A percentile compares a stretch with the other conserved stretches of the same genome.
Conservation (phyloP, 1,140 invertebrate genomes). For the Probaryconus sp. region DNA sequence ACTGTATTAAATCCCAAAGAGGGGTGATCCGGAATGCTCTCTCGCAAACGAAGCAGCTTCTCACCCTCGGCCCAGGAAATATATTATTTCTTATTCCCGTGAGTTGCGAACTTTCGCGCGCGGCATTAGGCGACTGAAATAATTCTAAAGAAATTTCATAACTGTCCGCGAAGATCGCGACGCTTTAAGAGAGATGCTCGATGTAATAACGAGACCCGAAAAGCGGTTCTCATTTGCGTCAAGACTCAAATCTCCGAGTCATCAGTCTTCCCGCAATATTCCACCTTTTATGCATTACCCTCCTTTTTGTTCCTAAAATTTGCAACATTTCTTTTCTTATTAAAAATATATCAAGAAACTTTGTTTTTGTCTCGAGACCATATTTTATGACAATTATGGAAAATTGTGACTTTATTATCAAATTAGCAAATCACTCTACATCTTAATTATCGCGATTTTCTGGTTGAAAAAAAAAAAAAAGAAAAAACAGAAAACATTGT, state of each 20-base stretch:
- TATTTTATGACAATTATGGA: no score
- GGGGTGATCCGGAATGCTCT: constrained; percentile 47
- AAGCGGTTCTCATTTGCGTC: constrained; percentile 57
- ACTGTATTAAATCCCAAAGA: constrained; percentile 68
- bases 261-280: no score
- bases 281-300: no score
- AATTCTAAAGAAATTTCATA: constrained; percentile 78
- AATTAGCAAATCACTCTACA: no score
- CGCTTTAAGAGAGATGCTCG: constrained; percentile 57
- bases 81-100: constrained; percentile 72
- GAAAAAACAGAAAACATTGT: no score
- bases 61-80: constrained; percentile 42
- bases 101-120: constrained; percentile 55
- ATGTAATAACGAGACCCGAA: constrained; percentile 45
- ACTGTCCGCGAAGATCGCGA: constrained; percentile 67
- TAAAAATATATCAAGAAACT: no score
- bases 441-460: no score
- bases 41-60: constrained; percentile 25
- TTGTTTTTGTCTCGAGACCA: no score
- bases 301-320: no score
- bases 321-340: no score
- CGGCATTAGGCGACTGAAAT: constrained; percentile 70
- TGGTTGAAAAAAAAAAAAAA: no score
- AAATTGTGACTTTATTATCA: no score
- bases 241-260: constrained; percentile 16